Base-by-base conservation (phyloP, 2,888 invertebrate genomes). In the Crematogaster levior region DNA sequence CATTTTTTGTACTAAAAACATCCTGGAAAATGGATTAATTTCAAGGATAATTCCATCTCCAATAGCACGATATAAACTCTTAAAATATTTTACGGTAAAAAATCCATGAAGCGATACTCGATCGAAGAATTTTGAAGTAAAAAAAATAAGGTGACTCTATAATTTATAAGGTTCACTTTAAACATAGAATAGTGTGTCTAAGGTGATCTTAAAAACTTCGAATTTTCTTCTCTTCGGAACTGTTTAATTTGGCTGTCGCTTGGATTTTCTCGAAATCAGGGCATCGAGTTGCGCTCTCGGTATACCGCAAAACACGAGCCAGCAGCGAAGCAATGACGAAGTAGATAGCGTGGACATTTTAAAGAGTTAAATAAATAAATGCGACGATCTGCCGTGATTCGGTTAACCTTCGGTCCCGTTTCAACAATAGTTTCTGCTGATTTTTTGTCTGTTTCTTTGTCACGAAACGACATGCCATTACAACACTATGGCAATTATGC, bases 281-380 rank as follows among this genome's bases (percentile, higher is more conserved):
- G 12, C n/a, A 2, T 37, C 40, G n/a, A 30, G 21, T 7, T 34
- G 21, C 46, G 12, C 12, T 12, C n/a, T 51, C 15, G 61, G 40
- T 15, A 15, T 12, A 37, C 34, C 40, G 21, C 15, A 37, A 24
- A 21, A 51, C 34, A 40, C 10, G 68, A 63, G 63, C 15, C 53
- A 34, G 10, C 40, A 43, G 48, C 46, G 43, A 72, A 79, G 60
- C 46, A 53, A n/a, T 30, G 75, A 60, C 43, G 30, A 21, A 51
- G 70, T 7, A 37, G 61, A 61, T 63, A 40, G 30, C 3, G 46
- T 30, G 27, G 27, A 63, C 82, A 85, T 83, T 89, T 85, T 83
- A 70, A 79, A 75, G 79, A 63, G 83, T 88, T 86, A 86, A 89
- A 89, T 88, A 86, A 89, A 85, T 77, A 84, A 86, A 81, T 58